These are phyloP conservation scores for Labeo rohita DNA, from an alignment of 2,113 vertebrate genomes.

Conservation along the genomic window DNA sequence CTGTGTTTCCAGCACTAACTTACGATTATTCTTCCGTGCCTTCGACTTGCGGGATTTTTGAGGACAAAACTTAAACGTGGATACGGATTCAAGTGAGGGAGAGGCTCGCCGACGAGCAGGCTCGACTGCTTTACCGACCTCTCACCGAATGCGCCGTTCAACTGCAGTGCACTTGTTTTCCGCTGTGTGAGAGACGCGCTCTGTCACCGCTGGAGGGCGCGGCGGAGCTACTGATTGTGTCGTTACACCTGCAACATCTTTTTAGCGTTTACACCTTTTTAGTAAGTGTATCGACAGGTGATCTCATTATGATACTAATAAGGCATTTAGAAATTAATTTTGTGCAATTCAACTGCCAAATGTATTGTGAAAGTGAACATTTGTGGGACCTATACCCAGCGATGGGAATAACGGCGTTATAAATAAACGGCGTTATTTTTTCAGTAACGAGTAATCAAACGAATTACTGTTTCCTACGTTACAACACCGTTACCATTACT, in stretches of 20 bases:
- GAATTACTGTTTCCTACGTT: too few relatives aligned
- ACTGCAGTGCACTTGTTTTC: constrained; percentile 53
- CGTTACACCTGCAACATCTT: background rate
- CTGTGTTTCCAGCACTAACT: constrained; percentile 27
- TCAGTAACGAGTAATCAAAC: too few relatives aligned
- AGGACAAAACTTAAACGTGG: constrained; percentile 6
- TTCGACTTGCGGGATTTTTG: background rate
- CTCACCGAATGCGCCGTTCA: constrained; percentile 54
- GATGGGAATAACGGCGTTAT: too few relatives aligned
- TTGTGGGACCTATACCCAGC: background rate
- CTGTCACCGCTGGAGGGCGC: constrained; percentile 48
- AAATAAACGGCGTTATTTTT: too few relatives aligned
- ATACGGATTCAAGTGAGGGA: constrained; percentile 22
- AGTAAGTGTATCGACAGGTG: background rate
- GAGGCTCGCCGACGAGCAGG: constrained; percentile 44
- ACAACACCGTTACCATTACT: too few relatives aligned
- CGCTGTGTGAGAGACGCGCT: constrained; percentile 9
- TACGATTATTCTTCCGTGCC: background rate
- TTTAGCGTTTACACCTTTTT: background rate
- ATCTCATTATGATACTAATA: background rate
- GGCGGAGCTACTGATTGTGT: background rate
- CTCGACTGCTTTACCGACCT: constrained; percentile 46
- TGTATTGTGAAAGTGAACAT: background rate
- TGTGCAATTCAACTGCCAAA: background rate
- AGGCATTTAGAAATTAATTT: background rate